phyloP scores from a whole-genome alignment of 2,113 vertebrate species.

The Meleagris gallopavo region DNA sequence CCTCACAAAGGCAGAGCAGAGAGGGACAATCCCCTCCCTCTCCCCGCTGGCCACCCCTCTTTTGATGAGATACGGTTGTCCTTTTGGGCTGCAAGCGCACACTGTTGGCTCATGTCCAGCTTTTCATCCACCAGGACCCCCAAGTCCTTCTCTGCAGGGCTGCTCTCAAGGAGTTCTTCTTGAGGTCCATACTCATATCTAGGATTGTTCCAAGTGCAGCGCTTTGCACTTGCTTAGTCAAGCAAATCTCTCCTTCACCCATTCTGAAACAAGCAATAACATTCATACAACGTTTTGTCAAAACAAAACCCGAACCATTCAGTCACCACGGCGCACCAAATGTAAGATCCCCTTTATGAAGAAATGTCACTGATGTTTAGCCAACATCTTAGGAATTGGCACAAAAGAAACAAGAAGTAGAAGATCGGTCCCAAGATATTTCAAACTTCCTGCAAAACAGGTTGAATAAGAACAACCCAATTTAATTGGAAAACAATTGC shows the following conservation, averaged over 20 bases:
- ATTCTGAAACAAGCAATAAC: background rate
- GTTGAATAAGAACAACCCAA: background rate
- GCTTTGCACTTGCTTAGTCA: background rate
- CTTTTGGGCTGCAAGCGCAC: background rate
- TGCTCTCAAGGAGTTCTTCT: background rate
- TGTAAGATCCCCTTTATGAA: background rate
- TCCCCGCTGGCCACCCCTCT: background rate
- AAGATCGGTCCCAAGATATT: background rate
- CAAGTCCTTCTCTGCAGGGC: background rate
- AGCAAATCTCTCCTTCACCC: background rate
- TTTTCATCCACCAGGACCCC: background rate
- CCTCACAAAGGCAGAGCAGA: background rate
- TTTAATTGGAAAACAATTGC: background rate
- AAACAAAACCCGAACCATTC: background rate
- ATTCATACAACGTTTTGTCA: background rate
- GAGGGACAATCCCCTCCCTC: background rate
- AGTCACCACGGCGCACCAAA: background rate
- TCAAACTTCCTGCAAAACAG: background rate
- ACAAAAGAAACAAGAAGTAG: background rate
- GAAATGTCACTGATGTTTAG: background rate
- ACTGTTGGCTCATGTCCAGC: background rate
- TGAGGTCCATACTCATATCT: background rate
- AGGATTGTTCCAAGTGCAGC: background rate
- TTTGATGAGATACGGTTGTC: background rate
- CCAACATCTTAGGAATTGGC: background rate